These are phyloP conservation scores for Clitarchus hookeri DNA, from an alignment of 2,888 invertebrate genomes.

Conservation along the genomic window DNA sequence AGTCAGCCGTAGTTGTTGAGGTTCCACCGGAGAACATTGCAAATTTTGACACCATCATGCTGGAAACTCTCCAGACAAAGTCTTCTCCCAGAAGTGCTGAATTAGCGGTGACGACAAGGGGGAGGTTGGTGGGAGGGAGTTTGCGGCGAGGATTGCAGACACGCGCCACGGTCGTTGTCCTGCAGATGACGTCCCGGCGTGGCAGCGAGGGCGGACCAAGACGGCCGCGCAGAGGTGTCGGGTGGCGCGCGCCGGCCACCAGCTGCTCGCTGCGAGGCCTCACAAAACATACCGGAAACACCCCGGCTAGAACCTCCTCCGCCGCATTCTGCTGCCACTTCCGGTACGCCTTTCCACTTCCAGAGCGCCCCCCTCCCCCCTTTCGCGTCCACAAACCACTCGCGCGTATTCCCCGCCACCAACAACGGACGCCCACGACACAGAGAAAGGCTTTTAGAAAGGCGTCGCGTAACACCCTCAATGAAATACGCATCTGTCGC, in stretches of 20 bases:
- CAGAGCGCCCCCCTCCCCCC: not conserved
- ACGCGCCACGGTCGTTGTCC: too few relatives aligned
- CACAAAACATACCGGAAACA: not conserved
- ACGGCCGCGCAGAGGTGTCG: not conserved
- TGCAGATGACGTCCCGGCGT: not conserved
- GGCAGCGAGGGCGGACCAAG: not conserved
- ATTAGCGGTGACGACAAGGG: too few relatives aligned
- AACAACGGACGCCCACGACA: not conserved
- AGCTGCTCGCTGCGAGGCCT: constrained; percentile 6
- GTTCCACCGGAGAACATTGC: too few relatives aligned
- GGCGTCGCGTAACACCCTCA: too few relatives aligned
- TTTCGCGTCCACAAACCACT: not conserved
- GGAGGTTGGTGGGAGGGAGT: too few relatives aligned
- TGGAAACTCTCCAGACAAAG: too few relatives aligned
- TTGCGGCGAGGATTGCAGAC: too few relatives aligned
- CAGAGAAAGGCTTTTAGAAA: not conserved
- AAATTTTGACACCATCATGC: too few relatives aligned
- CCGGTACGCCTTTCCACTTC: not conserved
- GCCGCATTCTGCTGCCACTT: not conserved
- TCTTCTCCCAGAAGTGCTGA: too few relatives aligned
- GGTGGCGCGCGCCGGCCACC: constrained; percentile 8
- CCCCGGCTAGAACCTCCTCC: not conserved
- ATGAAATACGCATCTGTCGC: not conserved
- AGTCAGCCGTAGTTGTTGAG: too few relatives aligned
- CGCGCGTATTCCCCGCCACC: too few relatives aligned